Conservation (phyloP, 2,888 invertebrate genomes). For the Drosophila anomalata region DNA sequence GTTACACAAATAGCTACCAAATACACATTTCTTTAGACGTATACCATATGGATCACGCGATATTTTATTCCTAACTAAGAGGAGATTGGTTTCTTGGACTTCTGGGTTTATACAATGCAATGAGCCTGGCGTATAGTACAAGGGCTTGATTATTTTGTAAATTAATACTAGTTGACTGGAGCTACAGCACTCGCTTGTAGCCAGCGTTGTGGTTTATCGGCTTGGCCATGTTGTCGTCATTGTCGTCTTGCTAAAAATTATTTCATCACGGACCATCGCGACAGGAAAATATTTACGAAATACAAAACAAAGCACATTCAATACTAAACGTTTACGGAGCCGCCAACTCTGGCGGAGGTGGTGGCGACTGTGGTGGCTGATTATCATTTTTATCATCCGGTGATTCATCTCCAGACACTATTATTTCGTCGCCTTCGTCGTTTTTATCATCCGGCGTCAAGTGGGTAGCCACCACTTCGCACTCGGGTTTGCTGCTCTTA, state of each 20-base stretch:
- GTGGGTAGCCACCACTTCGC: slow-evolving; percentile 84
- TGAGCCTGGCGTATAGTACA: slow-evolving; percentile 47
- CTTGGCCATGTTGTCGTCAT: slow-evolving; percentile 31
- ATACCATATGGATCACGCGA: slow-evolving; percentile 43
- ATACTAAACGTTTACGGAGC: not conserved
- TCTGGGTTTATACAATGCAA: slow-evolving; percentile 54
- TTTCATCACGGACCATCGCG: slow-evolving; percentile 18
- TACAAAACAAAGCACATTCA: slow-evolving; percentile 15
- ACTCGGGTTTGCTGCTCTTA: slow-evolving; percentile 86
- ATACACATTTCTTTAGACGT: slow-evolving; percentile 63
- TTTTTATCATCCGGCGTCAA: slow-evolving; percentile 34
- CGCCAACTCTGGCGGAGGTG: not conserved
- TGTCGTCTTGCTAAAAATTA: slow-evolving; percentile 20
- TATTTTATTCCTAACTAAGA: slow-evolving; percentile 62
- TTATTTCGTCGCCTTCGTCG: slow-evolving; percentile 3
- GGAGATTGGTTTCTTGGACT: slow-evolving; percentile 18
- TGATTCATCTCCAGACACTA: slow-evolving; percentile 19
- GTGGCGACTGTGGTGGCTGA: slow-evolving; percentile 16
- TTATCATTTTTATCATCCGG: not conserved
- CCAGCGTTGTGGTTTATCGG: slow-evolving; percentile 32
- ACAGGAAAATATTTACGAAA: slow-evolving; percentile 13
- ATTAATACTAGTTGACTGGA: slow-evolving; percentile 63
- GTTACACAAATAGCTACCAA: slow-evolving; percentile 49
- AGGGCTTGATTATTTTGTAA: slow-evolving; percentile 43
- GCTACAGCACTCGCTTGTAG: slow-evolving; percentile 48